Conservation (phyloP, 2,888 invertebrate species). For the Cryptus armator region DNA sequence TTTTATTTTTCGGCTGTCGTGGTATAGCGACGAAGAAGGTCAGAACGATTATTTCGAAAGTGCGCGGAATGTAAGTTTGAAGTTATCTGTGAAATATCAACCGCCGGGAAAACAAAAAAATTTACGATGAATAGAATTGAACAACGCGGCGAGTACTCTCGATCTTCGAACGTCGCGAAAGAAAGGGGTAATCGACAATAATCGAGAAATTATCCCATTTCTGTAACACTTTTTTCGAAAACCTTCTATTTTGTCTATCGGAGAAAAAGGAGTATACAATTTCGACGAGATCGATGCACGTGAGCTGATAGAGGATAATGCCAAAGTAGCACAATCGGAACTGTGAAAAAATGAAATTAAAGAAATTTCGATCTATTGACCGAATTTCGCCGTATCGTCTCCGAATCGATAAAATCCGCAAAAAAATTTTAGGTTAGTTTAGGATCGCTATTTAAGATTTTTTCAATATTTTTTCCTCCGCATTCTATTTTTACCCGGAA, state of each 20-base stretch:
- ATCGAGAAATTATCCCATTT: neutral
- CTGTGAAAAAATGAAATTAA: neutral
- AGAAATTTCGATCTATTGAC: neutral
- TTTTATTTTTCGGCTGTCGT: neutral
- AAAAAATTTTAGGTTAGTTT: neutral
- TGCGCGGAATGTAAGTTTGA: neutral
- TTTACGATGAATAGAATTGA: neutral
- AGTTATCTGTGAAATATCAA: neutral
- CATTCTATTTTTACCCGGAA: too few relatives aligned
- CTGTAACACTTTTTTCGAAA: neutral
- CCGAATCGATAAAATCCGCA: too few relatives aligned
- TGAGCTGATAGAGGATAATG: neutral
- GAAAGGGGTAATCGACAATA: neutral
- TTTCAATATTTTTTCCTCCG: neutral
- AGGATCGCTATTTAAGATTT: neutral
- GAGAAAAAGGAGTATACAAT: neutral
- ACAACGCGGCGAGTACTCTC: neutral
- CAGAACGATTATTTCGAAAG: slow-evolving; percentile 19
- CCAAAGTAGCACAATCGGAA: neutral
- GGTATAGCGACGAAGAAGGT: slow-evolving; percentile 1
- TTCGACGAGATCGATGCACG: neutral
- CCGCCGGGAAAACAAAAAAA: neutral
- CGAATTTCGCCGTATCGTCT: too few relatives aligned
- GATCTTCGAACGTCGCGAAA: neutral
- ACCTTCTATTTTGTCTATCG: neutral